Evolutionary conservation across 2,113 vertebrate species (phyloP), one percentile per base, ranked within the genome.

Genomic region (Notarius quadriscutis): DNA sequence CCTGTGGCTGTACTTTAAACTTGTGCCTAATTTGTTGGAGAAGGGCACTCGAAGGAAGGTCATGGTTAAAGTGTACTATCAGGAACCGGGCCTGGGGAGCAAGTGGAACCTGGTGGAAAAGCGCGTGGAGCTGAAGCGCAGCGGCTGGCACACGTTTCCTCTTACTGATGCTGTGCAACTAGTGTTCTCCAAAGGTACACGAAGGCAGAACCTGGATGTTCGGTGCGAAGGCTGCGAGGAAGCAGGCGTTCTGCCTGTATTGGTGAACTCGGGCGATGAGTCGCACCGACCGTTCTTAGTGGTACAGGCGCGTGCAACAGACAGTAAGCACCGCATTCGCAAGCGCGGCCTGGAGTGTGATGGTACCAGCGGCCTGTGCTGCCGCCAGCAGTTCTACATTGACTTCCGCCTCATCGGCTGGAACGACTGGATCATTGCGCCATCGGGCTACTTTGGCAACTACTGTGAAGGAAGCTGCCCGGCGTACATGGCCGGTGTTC

Each of bases 371-470:
- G 96, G 94, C 93, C 95, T 99, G 90, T 99, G 98, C 94, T 99
- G 98, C 94, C 95, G 98, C 80, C 97, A 98, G 92, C 97, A 98
- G 95, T 99, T 99, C 95, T 99, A 97, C 96, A 99, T 99, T 85
- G 98, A 99, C 95, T 99, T 99, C 93, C 96, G 97, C 90, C 96
- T 97, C 93, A 99, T 99, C 79, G 98, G 98, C 91, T 99, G 98
- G 98, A 99, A 97, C 88, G 98, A 99, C 95, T 99, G 98, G 98
- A 99, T 99, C 97, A 99, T 99, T 74, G 98, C 98, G 0, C 98
- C 98, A 30, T 95, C 96, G 0, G 98, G 98, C 55, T 99, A 99
- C 96, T 98, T 95, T 63, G 98, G 98, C 92, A 99, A 99, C 96
- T 99, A 99, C 94, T 99, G 98, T 90, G 98, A 99, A 95, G 98